phyloP scores from a whole-genome alignment of 2,797 vertebrate genomes.

The Spinibarbus caldwelli region DNA sequence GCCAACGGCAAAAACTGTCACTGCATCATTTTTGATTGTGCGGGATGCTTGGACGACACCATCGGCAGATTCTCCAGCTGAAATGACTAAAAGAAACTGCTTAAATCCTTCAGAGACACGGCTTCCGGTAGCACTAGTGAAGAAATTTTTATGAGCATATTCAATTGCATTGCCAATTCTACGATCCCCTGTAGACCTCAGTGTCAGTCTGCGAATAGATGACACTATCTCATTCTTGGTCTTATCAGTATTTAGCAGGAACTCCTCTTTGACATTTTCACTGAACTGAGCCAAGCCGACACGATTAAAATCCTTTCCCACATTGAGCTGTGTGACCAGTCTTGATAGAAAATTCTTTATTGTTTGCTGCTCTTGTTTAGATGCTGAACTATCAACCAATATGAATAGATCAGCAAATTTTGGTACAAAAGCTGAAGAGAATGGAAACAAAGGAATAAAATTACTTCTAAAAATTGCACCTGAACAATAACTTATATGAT shows the following conservation, averaged over 20 bases:
- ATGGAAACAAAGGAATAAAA: slow-evolving; percentile 11
- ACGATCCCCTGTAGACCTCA: slow-evolving; percentile 56
- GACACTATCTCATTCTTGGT: slow-evolving; percentile 67
- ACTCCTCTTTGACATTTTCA: slow-evolving; percentile 69
- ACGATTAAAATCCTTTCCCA: slow-evolving; percentile 71
- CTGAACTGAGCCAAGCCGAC: slow-evolving; percentile 83
- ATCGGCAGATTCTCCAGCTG: slow-evolving; percentile 78
- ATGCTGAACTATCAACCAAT: slow-evolving; percentile 75
- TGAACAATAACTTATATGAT: background rate
- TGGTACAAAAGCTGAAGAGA: slow-evolving; percentile 70
- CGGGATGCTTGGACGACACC: slow-evolving; percentile 60
- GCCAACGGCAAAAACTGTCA: slow-evolving; percentile 74
- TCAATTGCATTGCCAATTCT: slow-evolving; percentile 73
- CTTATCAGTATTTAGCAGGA: slow-evolving; percentile 74
- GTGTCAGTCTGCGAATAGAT: slow-evolving; percentile 64
- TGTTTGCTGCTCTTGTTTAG: slow-evolving; percentile 41
- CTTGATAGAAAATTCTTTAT: slow-evolving; percentile 34
- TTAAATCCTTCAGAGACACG: slow-evolving; percentile 71
- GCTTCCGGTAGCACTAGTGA: slow-evolving; percentile 74
- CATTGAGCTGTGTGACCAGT: slow-evolving; percentile 72
- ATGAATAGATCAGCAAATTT: slow-evolving; percentile 83
- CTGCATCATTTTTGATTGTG: slow-evolving; percentile 71
- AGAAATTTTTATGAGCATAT: slow-evolving; percentile 69
- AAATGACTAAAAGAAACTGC: slow-evolving; percentile 79
- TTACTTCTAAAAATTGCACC: background rate